These are phyloP conservation scores for Ochropleura plecta DNA, from an alignment of 2,888 invertebrate species.

Conservation along the genomic window DNA sequence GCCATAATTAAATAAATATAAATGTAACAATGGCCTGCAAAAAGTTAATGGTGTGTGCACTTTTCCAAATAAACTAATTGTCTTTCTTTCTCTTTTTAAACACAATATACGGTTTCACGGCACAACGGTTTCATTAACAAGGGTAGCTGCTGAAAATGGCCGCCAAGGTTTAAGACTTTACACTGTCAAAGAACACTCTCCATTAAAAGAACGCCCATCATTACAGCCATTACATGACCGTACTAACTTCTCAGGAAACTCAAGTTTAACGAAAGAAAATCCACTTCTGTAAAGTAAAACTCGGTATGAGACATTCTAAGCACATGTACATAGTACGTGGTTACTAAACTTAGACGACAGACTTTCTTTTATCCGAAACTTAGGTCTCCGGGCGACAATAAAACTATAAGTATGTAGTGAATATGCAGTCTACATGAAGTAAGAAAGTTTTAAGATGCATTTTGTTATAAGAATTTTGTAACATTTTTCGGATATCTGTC, in stretches of 20 bases:
- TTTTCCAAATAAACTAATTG: too few relatives aligned
- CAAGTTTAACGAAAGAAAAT: constrained; percentile 11
- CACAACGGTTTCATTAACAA: neutral
- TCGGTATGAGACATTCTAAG: constrained; percentile 43
- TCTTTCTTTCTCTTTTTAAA: too few relatives aligned
- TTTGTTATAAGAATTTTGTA: constrained; percentile 43
- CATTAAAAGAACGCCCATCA: too few relatives aligned
- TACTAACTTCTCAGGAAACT: neutral
- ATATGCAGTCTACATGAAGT: constrained; percentile 56
- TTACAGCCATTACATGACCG: neutral
- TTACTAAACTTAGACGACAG: constrained; percentile 64
- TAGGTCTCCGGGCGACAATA: constrained; percentile 65
- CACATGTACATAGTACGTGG: constrained; percentile 51
- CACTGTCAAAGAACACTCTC: neutral
- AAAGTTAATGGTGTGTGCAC: too few relatives aligned
- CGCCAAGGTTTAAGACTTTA: neutral
- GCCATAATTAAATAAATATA: too few relatives aligned
- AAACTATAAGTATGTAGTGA: constrained; percentile 67
- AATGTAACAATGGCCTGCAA: too few relatives aligned
- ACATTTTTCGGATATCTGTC: constrained; percentile 5
- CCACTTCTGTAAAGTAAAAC: constrained; percentile 34
- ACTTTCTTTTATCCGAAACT: constrained; percentile 71
- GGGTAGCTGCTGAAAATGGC: neutral
- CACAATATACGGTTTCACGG: too few relatives aligned
- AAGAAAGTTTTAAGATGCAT: constrained; percentile 49